phyloP scores from a whole-genome alignment of 2,888 invertebrate species.

The Pterobdella sp. region DNA sequence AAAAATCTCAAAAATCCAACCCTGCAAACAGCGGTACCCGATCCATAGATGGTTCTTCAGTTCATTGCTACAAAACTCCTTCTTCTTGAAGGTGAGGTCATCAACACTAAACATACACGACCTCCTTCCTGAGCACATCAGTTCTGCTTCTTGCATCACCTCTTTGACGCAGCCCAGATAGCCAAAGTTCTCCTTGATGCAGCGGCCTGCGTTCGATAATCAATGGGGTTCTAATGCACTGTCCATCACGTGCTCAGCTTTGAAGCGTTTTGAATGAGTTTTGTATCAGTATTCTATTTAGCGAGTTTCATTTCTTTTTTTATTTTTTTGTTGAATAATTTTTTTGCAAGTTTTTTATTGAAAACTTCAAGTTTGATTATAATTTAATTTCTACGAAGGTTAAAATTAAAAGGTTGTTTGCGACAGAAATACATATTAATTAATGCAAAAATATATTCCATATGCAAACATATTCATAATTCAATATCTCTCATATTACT shows the following conservation, averaged over 20 bases:
- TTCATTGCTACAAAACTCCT: constrained; percentile 25
- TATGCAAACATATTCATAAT: neutral
- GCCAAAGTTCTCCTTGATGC: constrained; percentile 26
- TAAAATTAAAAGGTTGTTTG: too few relatives aligned
- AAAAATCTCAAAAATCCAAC: too few relatives aligned
- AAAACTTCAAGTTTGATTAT: too few relatives aligned
- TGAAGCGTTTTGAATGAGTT: neutral
- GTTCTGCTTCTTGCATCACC: constrained; percentile 27
- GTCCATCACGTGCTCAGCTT: neutral
- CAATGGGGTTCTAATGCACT: neutral
- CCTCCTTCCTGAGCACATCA: constrained; percentile 26
- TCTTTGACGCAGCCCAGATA: constrained; percentile 29
- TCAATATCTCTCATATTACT: neutral
- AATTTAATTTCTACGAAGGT: too few relatives aligned
- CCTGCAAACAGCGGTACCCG: constrained; percentile 23
- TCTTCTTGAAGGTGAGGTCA: constrained; percentile 21
- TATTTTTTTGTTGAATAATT: too few relatives aligned
- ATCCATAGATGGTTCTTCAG: constrained; percentile 30
- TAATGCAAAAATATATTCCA: too few relatives aligned
- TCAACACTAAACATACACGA: constrained; percentile 23
- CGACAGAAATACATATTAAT: too few relatives aligned
- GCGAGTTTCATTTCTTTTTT: too few relatives aligned
- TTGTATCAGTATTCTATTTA: too few relatives aligned
- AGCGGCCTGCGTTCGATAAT: constrained; percentile 19
- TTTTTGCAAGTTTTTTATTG: too few relatives aligned